These are phyloP conservation scores for Ia io DNA, from an alignment of 2,113 vertebrate genomes.

Conservation along the genomic window DNA sequence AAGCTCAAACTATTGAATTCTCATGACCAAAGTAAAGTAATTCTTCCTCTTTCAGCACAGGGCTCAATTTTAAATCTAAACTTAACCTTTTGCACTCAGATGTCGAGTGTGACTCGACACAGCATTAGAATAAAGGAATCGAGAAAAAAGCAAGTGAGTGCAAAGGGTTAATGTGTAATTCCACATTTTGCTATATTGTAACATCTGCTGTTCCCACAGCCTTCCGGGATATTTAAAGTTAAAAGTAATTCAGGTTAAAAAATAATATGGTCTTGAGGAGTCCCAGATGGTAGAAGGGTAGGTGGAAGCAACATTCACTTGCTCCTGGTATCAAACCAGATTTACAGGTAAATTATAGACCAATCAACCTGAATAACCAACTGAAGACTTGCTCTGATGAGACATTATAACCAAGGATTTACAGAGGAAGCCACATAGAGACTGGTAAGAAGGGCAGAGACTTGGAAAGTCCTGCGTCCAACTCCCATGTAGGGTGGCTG, in stretches of 20 bases:
- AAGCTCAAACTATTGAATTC: neutral
- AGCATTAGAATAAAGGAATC: too few species aligned
- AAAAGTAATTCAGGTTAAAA: neutral
- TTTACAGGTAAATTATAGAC: neutral
- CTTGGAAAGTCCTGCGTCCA: neutral
- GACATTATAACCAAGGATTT: neutral
- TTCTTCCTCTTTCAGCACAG: neutral
- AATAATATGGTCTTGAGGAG: too few species aligned
- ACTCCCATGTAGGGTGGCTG: neutral
- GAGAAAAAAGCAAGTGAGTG: too few species aligned
- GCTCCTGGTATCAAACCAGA: neutral
- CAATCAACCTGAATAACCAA: neutral
- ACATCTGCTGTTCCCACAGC: neutral
- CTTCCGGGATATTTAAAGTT: neutral
- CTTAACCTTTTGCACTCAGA: too few species aligned
- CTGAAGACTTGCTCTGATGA: neutral
- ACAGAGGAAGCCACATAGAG: neutral
- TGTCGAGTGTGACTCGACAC: too few species aligned
- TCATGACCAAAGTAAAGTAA: neutral
- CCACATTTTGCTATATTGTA: neutral
- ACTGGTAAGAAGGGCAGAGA: neutral
- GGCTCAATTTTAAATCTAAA: neutral
- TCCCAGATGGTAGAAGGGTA: neutral
- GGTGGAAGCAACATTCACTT: neutral
- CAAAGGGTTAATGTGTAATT: neutral